Percentiles rank a stretch among this genome's conserved stretches.
These are phyloP conservation scores for Enteromius treurensis DNA, from an alignment of 2,797 vertebrate genomes.

Conservation along the genomic window DNA sequence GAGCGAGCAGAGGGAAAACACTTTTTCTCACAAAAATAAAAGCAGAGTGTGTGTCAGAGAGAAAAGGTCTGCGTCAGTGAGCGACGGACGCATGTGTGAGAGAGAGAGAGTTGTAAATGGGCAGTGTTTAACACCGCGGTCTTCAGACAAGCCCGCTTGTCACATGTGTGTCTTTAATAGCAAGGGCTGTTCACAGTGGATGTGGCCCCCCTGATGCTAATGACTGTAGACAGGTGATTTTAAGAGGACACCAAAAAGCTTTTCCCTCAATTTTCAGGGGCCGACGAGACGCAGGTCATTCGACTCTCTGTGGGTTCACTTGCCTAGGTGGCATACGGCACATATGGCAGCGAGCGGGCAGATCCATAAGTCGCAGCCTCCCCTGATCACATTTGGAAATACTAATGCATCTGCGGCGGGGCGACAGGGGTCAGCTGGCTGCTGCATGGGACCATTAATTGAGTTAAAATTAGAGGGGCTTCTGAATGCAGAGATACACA, in stretches of 20 bases:
- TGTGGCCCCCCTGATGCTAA: slow-evolving; percentile 56
- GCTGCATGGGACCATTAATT: slow-evolving; percentile 48
- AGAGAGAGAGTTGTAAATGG: slow-evolving; percentile 48
- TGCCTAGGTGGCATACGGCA: not conserved
- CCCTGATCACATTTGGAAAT: slow-evolving; percentile 17
- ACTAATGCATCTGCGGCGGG: slow-evolving; percentile 32
- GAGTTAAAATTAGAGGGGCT: slow-evolving; percentile 48
- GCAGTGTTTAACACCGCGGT: slow-evolving; percentile 41
- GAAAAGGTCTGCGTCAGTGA: slow-evolving; percentile 25
- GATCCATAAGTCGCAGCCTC: slow-evolving; percentile 26
- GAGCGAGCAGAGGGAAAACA: slow-evolving; percentile 12
- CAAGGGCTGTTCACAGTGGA: slow-evolving; percentile 19
- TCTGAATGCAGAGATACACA: slow-evolving; percentile 30
- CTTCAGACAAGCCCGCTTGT: slow-evolving; percentile 29
- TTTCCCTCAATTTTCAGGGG: slow-evolving; percentile 54
- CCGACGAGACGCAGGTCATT: slow-evolving; percentile 31
- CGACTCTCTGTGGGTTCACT: slow-evolving; percentile 13
- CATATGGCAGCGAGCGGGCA: not conserved
- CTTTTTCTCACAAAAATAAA: slow-evolving; percentile 20
- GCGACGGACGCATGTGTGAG: not conserved
- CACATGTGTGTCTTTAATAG: slow-evolving; percentile 38
- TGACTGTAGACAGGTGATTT: slow-evolving; percentile 63
- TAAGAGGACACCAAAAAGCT: slow-evolving; percentile 65
- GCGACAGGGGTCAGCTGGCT: slow-evolving; percentile 23
- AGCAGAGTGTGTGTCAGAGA: not conserved